Evolutionary conservation across 2,113 vertebrate species (phyloP), one percentile per base, ranked within the genome.

Genomic region (Vireo altiloquus): DNA sequence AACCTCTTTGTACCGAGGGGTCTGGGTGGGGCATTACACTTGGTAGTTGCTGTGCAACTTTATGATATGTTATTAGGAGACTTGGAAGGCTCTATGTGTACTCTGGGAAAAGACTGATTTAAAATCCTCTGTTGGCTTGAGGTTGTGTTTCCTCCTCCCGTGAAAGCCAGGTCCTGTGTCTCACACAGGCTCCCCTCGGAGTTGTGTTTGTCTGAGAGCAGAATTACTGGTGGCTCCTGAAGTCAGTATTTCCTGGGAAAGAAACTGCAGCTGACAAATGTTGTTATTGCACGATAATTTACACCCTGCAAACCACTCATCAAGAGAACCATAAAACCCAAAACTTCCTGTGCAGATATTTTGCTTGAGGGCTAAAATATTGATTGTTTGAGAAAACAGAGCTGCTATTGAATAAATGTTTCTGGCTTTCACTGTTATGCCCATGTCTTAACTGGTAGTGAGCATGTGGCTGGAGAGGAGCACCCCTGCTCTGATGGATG

Each of bases 241-340:
- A 96, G 79, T 81, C 88, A 82, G 76, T 89, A 70, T 94, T 93
- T 93, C 72, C 90, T 94, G 93, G 81, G 93, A 94, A 96, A 96
- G 71, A 93, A 96, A 92, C 86, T 80, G 60, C 90, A 71, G 79
- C 94, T 94, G 88, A 90, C 93, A 92, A 93, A 86, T 30, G 56
- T 66, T 95, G 93, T 79, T 96, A 79, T 63, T 93, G 93, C 90
- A 78, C 2, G 35, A 56, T 93, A 95, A 92, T 92, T 97, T 93
- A 86, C 68, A 57, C 89, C 79, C 83, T 7, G 4, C 94, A 91
- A 95, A 54, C 71, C 70, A 66, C 75, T 95, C 84, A 66, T 87
- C 82, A 78, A 57, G 56, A 89, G 71, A 96, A 65, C 89, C 82
- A 82, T 92, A 94, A 95, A 96, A 28, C 49, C 70, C 80, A 46